Evolutionary conservation across 2,888 invertebrate species (phyloP).

Genomic region (Amphipoea oculea): DNA sequence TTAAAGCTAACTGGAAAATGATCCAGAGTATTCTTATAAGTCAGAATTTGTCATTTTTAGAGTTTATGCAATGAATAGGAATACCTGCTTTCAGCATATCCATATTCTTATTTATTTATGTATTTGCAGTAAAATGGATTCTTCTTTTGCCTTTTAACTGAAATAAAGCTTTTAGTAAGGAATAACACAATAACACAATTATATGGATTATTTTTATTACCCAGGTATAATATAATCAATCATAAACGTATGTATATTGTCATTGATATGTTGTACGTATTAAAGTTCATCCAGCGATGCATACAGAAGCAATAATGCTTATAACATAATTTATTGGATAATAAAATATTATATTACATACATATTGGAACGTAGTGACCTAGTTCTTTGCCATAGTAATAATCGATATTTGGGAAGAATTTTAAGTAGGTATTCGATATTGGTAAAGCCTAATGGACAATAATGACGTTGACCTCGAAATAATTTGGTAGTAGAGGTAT

Average conservation of each 20-base stretch:
- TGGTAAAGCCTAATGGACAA: slow-evolving; percentile 25
- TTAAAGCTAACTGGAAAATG: background rate
- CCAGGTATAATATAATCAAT: slow-evolving; percentile 4
- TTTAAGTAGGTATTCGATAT: slow-evolving; percentile 38
- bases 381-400: slow-evolving; percentile 23
- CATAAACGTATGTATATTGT: background rate
- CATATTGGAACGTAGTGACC: background rate
- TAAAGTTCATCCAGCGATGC: slow-evolving; percentile 20
- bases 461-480: slow-evolving; percentile 56
- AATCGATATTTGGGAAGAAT: slow-evolving; percentile 49
- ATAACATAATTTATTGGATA: slow-evolving; percentile 26
- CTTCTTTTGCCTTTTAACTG: background rate
- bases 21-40: too few species aligned
- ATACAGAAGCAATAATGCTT: slow-evolving; percentile 11
- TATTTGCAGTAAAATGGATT: too few species aligned
- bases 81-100: background rate
- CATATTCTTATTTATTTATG: background rate
- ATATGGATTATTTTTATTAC: background rate
- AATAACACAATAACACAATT: background rate
- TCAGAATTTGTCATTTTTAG: too few species aligned
- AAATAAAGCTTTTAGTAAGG: background rate
- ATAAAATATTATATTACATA: slow-evolving; percentile 28
- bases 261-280: slow-evolving; percentile 26
- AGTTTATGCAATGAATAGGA: too few species aligned
- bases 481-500: slow-evolving; percentile 47